Evolutionary conservation across 1,140 invertebrate genomes (phyloP).

Genomic region (Formica exsecta): DNA sequence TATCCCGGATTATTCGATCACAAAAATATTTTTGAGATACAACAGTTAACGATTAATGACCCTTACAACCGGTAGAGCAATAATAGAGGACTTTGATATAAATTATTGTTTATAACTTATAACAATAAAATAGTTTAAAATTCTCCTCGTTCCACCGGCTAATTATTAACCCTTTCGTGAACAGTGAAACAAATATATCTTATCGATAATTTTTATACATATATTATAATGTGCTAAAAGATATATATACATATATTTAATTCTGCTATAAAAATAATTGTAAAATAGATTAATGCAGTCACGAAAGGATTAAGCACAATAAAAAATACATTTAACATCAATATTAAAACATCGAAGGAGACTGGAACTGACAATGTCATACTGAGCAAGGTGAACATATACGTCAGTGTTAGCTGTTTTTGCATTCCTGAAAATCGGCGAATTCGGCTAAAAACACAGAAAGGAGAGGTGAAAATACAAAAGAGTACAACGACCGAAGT

Average conservation of each 20-base stretch:
- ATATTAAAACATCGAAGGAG: slow-evolving; percentile 75
- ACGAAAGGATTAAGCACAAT: slow-evolving; percentile 42
- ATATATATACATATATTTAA: not conserved
- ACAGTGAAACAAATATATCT: not conserved
- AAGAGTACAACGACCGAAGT: not conserved
- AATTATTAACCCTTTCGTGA: slow-evolving; percentile 54
- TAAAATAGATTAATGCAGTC: not conserved
- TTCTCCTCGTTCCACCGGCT: not conserved
- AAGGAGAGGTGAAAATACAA: slow-evolving; percentile 40
- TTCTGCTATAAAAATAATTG: not conserved
- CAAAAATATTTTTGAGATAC: slow-evolving; percentile 18
- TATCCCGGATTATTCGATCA: not conserved
- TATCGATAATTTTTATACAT: not conserved
- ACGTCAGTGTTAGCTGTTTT: slow-evolving; percentile 86
- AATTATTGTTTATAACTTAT: not conserved
- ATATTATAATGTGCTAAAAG: slow-evolving; percentile 1
- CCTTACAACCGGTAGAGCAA: slow-evolving; percentile 4
- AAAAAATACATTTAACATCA: slow-evolving; percentile 58
- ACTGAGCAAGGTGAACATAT: slow-evolving; percentile 87
- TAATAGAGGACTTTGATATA: not conserved
- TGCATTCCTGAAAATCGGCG: slow-evolving; percentile 31
- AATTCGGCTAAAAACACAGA: slow-evolving; percentile 36
- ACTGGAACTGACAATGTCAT: slow-evolving; percentile 86
- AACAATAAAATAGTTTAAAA: not conserved
- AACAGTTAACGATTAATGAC: slow-evolving; percentile 33